Percentiles rank a stretch among this genome's conserved stretches.
These are phyloP conservation scores for Clusia tigrina DNA, from an alignment of 2,888 invertebrate species.

Conservation along the genomic window DNA sequence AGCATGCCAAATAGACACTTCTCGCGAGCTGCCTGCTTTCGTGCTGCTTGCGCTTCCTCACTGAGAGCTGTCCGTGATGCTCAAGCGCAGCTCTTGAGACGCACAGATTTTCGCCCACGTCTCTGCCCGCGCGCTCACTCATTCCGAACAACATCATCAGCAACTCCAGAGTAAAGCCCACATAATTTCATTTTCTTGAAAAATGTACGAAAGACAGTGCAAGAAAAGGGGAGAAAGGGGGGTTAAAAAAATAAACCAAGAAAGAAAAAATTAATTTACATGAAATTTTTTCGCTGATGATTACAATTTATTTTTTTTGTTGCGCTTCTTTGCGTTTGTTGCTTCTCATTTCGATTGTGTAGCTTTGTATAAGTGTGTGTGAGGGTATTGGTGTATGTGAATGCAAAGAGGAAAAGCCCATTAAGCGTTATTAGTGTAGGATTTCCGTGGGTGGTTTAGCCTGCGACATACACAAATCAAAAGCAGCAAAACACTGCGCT, in stretches of 20 bases:
- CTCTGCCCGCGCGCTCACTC: too few relatives aligned
- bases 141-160: constrained; percentile 8
- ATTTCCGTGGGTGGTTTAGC: constrained; percentile 34
- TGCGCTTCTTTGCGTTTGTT: background rate
- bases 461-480: constrained; percentile 11
- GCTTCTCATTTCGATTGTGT: too few relatives aligned
- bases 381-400: too few relatives aligned
- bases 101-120: too few relatives aligned
- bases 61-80: too few relatives aligned
- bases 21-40: too few relatives aligned
- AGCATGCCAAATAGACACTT: too few relatives aligned
- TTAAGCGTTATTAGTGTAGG: constrained; percentile 42
- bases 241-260: constrained; percentile 29
- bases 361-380: too few relatives aligned
- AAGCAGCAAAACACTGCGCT: background rate
- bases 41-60: too few relatives aligned
- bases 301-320: constrained; percentile 10
- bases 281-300: constrained; percentile 38
- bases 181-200: constrained; percentile 13
- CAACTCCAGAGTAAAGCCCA: background rate
- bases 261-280: constrained; percentile 44
- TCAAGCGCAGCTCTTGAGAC: too few relatives aligned
- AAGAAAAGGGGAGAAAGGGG: constrained; percentile 9
- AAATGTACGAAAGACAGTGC: constrained; percentile 35
- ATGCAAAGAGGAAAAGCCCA: constrained; percentile 24